These are phyloP conservation scores for Meleagris gallopavo DNA, from an alignment of 2,113 vertebrate genomes.

Conservation along the genomic window DNA sequence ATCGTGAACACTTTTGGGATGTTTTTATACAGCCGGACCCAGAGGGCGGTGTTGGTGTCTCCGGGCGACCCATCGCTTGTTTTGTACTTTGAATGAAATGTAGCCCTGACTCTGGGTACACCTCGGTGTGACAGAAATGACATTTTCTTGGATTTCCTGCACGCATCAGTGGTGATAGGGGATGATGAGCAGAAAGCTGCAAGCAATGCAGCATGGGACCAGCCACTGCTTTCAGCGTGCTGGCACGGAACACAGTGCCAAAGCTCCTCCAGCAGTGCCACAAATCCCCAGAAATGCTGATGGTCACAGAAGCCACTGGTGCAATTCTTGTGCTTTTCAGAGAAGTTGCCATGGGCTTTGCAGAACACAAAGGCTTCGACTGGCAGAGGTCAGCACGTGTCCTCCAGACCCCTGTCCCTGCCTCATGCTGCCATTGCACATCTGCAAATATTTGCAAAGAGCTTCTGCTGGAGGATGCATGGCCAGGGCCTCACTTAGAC, in stretches of 20 bases:
- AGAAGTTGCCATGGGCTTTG: neutral
- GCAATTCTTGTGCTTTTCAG: neutral
- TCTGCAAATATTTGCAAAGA: neutral
- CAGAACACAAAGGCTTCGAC: neutral
- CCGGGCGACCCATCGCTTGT: neutral
- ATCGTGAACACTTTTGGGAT: neutral
- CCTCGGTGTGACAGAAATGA: neutral
- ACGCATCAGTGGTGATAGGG: neutral
- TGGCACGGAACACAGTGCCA: neutral
- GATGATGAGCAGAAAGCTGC: neutral
- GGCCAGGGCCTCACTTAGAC: neutral
- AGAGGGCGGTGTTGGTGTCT: neutral
- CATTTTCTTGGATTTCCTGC: neutral
- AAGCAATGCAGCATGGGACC: no score
- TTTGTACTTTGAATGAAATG: slow-evolving; percentile 23
- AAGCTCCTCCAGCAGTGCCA: neutral
- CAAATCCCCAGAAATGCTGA: neutral
- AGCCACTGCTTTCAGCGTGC: neutral
- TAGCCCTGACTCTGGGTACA: neutral
- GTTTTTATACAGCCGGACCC: neutral
- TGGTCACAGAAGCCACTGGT: neutral
- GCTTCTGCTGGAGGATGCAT: neutral
- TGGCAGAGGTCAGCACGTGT: neutral
- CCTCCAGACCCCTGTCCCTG: fast-evolving
- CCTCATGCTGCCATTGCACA: neutral